A percentile compares a stretch with the other conserved stretches of the same genome.
Conservation (phyloP, 2,797 vertebrate genomes). For the Tauraco hartlaubi region DNA sequence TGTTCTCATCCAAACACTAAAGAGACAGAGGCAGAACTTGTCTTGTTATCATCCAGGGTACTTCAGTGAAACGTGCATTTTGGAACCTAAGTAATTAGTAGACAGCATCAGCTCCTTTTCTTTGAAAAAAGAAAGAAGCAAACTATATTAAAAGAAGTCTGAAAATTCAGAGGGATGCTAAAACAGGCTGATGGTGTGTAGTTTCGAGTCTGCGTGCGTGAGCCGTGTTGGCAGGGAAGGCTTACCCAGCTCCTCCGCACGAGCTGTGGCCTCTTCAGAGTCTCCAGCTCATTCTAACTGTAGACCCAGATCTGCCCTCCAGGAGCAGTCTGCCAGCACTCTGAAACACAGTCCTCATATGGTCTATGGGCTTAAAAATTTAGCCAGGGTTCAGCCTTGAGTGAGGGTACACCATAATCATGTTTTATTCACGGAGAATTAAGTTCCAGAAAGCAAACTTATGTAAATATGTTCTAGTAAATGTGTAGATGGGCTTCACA, state of each 20-base stretch:
- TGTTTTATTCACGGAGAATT: neutral
- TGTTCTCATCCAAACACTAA: neutral
- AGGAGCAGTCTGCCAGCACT: neutral
- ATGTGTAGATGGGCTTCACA: neutral
- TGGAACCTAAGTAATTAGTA: neutral
- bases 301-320: neutral
- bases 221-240: neutral
- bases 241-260: neutral
- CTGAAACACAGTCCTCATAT: fast-evolving
- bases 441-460: neutral
- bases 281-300: neutral
- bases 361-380: fast-evolving
- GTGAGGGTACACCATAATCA: fast-evolving
- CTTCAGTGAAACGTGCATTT: neutral
- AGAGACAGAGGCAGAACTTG: slow-evolving; percentile 2
- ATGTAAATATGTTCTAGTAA: fast-evolving
- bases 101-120: neutral
- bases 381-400: neutral
- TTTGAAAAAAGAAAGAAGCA: neutral
- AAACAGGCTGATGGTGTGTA: neutral
- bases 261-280: neutral
- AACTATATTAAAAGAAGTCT: neutral
- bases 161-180: neutral
- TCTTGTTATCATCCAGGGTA: neutral
- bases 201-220: neutral